Evolutionary conservation across 2,113 vertebrate species (phyloP).

Genomic region (Zosterops japonicus): DNA sequence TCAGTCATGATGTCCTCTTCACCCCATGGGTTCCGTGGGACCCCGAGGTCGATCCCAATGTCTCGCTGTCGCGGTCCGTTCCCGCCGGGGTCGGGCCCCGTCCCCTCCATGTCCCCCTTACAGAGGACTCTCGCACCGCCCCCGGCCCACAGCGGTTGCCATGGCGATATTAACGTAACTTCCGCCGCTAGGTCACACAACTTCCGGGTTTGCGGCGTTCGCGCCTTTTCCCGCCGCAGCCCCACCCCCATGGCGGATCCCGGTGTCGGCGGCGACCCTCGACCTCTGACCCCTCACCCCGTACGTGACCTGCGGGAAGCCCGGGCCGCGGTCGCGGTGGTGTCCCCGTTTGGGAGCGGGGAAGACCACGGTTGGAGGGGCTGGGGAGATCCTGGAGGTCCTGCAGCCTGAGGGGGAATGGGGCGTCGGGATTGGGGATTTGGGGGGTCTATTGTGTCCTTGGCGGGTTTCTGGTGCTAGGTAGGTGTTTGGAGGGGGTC

Average conservation of each 20-base stretch:
- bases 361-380: too few species aligned
- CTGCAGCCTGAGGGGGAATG: neutral
- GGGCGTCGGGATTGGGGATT: neutral
- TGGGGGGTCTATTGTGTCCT: too few species aligned
- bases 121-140: accelerated
- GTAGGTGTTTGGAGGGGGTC: too few species aligned
- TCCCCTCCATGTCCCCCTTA: too few species aligned
- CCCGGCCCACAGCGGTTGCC: neutral
- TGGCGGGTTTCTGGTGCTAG: too few species aligned
- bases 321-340: neutral
- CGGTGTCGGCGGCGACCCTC: neutral
- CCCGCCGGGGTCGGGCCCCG: neutral
- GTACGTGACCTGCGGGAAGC: neutral
- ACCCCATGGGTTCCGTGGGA: neutral
- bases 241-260: neutral
- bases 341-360: neutral
- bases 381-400: neutral
- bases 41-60: neutral
- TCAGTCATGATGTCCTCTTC: too few species aligned
- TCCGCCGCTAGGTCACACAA: neutral
- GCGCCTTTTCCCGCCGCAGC: neutral
- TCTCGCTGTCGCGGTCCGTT: too few species aligned
- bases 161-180: neutral
- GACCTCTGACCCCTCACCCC: neutral
- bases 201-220: neutral